These are phyloP conservation scores for Clistopyga incitator DNA, from an alignment of 2,888 invertebrate species.

Conservation along the genomic window DNA sequence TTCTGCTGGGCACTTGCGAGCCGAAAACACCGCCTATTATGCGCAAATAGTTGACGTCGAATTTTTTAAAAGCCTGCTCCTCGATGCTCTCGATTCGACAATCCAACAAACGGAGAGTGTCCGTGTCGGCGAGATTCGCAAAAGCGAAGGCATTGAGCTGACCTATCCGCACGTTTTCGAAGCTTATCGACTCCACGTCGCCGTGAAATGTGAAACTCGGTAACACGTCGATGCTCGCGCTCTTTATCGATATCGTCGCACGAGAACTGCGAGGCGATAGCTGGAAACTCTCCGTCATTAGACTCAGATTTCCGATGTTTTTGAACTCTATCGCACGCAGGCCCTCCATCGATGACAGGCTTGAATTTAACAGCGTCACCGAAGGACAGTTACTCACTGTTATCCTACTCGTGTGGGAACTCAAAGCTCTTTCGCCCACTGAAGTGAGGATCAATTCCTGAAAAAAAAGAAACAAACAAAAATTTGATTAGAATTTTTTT, in stretches of 20 bases:
- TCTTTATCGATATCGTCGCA: constrained; percentile 83
- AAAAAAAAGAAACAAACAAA: constrained; percentile 58
- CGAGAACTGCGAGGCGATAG: constrained; percentile 74
- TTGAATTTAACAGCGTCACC: constrained; percentile 78
- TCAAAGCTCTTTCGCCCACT: constrained; percentile 86
- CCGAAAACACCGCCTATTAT: constrained; percentile 87
- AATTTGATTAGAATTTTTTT: background rate
- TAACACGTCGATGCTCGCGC: constrained; percentile 84
- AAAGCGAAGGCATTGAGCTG: constrained; percentile 90
- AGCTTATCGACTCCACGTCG: constrained; percentile 88
- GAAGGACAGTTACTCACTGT: constrained; percentile 88
- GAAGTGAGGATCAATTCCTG: constrained; percentile 88
- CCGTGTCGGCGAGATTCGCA: constrained; percentile 89
- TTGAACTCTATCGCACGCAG: constrained; percentile 88
- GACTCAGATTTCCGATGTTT: constrained; percentile 87
- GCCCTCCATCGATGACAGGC: constrained; percentile 87
- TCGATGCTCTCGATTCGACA: constrained; percentile 88
- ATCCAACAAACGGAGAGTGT: constrained; percentile 88
- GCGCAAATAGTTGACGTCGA: constrained; percentile 88
- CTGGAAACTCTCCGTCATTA: constrained; percentile 84
- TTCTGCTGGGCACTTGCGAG: constrained; percentile 88
- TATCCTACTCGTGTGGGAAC: constrained; percentile 86
- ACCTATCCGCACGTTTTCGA: constrained; percentile 87
- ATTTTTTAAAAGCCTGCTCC: constrained; percentile 92
- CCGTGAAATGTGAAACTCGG: constrained; percentile 89